Conservation (phyloP, 2,113 vertebrate genomes). For the Heterotilapia buettikoferi region DNA sequence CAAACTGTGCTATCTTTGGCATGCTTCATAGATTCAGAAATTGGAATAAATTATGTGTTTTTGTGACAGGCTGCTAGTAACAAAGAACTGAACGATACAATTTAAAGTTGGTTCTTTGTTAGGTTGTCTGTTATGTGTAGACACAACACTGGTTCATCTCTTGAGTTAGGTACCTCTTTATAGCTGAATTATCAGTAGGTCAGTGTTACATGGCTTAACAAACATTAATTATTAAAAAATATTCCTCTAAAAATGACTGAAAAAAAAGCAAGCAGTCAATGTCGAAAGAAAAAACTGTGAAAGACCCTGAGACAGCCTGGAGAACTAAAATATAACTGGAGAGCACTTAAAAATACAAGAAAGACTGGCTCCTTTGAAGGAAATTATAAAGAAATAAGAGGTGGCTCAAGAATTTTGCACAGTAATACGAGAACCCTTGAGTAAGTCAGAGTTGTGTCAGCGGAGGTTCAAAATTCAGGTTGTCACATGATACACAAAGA, state of each 20-base stretch:
- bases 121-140: neutral
- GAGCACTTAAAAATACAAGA: neutral
- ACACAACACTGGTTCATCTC: neutral
- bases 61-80: neutral
- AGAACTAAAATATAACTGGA: neutral
- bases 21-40: neutral
- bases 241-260: neutral
- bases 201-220: neutral
- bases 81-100: neutral
- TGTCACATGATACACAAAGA: neutral
- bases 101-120: neutral
- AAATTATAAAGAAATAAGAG: neutral
- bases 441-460: neutral
- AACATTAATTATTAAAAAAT: neutral
- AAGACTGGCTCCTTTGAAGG: neutral
- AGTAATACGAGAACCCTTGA: neutral
- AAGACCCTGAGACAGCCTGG: neutral
- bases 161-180: neutral
- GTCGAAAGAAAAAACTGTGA: neutral
- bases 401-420: no score
- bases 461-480: neutral
- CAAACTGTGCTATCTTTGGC: neutral
- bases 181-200: neutral
- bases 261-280: neutral
- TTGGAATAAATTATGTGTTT: neutral